These are phyloP conservation scores for Passerina amoena DNA, from an alignment of 2,113 vertebrate genomes.

Conservation along the genomic window DNA sequence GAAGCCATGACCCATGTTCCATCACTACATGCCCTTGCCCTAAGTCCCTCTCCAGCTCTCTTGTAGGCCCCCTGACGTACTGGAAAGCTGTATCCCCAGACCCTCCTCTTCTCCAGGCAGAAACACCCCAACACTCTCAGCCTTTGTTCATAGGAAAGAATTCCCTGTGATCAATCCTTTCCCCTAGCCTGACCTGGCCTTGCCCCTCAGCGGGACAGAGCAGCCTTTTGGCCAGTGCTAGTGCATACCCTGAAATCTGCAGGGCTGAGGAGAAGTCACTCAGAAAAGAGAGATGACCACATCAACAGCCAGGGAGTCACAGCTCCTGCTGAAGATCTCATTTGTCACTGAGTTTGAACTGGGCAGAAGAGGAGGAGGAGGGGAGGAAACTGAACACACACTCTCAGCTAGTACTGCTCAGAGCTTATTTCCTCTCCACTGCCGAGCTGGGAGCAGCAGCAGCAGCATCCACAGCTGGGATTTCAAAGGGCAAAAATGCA, in stretches of 20 bases:
- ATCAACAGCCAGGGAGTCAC: neutral
- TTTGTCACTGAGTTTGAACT: neutral
- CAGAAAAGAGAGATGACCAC: neutral
- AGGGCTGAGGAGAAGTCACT: neutral
- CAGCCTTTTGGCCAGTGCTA: neutral
- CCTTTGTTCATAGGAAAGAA: neutral
- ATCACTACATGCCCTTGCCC: neutral
- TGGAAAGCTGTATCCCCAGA: neutral
- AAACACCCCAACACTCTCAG: neutral
- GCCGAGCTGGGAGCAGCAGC: neutral
- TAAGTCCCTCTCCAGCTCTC: neutral
- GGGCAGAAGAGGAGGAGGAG: neutral
- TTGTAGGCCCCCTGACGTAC: rapidly evolving
- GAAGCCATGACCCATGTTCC: neutral
- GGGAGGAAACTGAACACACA: neutral
- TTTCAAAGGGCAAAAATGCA: neutral
- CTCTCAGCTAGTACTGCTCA: neutral
- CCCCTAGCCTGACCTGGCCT: neutral
- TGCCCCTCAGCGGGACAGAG: neutral
- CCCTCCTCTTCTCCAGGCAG: neutral
- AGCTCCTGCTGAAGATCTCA: neutral
- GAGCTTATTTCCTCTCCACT: neutral
- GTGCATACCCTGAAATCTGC: neutral
- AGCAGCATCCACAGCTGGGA: neutral
- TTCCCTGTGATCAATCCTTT: neutral